Evolutionary conservation across 2,113 vertebrate species (phyloP), one percentile per base, ranked within the genome.

Genomic region (Zosterops lateralis): DNA sequence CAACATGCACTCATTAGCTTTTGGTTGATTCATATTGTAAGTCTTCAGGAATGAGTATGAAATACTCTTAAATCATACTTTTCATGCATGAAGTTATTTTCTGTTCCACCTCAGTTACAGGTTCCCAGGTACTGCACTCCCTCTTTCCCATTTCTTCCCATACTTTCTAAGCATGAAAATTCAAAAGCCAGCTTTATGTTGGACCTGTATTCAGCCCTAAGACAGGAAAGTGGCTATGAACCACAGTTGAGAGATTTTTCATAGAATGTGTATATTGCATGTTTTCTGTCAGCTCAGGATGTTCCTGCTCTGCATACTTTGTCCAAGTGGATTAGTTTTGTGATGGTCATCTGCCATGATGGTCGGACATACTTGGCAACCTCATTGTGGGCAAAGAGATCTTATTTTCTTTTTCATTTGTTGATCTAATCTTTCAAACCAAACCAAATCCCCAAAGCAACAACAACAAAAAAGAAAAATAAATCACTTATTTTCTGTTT

Each of bases 241-340:
- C 8, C 1, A 62, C 53, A 77, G 45, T 0, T 48, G 24, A 40
- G 16, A 7, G 2, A 0, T 1, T 18, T 82, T 45, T 40, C 17
- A 15, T 16, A 44, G 16, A 62, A 11, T n/a, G 1, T 51, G 17
- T 14, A 24, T 18, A 42, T 18, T 31, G 4, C 25, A 31, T 32
- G 11, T 38, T 13, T 75, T 79, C 17, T 48, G 25, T n/a, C 25
- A 44, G 4, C 29, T 80, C 48, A 80, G 18, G 29, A 60, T 45
- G 20, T 71, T 87, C 21, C 14, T 87, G 21, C 31, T 74, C 54
- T 78, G 18, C 7, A 14, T 45, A 32, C 5, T 32, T 51, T 53
- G 4, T 50, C 22, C 42, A 61, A 75, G 12, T 13, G 10, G 8
- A 32, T 38, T 71, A 12, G 25, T 79, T 86, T 83, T 71, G 44